Evolutionary conservation across 2,113 vertebrate species (phyloP), one percentile per base, ranked within the genome.

Genomic region (Triplophysa rosa): DNA sequence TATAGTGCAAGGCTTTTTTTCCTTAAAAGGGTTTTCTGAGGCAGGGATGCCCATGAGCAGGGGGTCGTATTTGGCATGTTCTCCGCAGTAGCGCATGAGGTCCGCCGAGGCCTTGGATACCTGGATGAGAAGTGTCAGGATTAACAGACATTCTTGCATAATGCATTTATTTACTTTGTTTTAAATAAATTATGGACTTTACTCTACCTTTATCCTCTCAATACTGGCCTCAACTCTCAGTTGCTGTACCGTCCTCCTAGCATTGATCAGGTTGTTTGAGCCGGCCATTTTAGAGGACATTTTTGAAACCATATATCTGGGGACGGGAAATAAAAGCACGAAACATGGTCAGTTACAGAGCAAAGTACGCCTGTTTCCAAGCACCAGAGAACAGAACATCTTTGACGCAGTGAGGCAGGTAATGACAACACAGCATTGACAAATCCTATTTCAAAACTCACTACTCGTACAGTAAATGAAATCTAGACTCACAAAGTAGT

Each of bases 11-110:
- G 96, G 94, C 71, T 98, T 98, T 91, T 97, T 99, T 90, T 99
- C 97, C 94, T 98, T 98, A 93, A 98, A 98, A 58, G 97, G 97
- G 90, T 99, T 99, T 90, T 99, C 97, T 1, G 97, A 99, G 7
- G 96, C 87, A 0, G 95, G 96, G 4, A 98, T 97, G 17, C 97
- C 97, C 84, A 94, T 93, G 4, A 99, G 95, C 82, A 99, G 78
- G 0, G 96, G 96, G 80, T 99, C 97, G 2, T 92, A 94, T 85
- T 94, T 95, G 87, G 95, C 95, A 0, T 97, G 94, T 59, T 97
- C 95, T 74, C 88, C 94, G 33, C 97, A 99, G 91, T 97, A 99
- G 79, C 95, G 94, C 96, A 98, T 96, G 0, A 99, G 95, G 87
- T 99, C 97, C 0, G 95, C 97, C 0, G 96, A 98, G 0, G 97